A percentile compares a stretch with the other conserved stretches of the same genome.
phyloP scores from a whole-genome alignment of 2,888 invertebrate genomes.

The Thymelicus acteon region DNA sequence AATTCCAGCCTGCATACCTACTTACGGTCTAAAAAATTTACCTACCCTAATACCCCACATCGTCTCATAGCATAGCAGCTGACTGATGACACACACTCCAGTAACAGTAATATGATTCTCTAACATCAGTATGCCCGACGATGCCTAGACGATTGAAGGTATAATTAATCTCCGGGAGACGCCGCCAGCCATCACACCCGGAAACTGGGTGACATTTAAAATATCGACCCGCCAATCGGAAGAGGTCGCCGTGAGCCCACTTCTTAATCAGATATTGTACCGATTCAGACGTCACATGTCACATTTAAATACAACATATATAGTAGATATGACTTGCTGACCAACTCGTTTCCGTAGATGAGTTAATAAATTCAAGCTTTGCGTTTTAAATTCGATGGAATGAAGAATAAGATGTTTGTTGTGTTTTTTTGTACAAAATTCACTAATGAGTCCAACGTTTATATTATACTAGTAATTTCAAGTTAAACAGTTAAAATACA shows the following conservation, averaged over 20 bases:
- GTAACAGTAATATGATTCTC: conserved; percentile 47
- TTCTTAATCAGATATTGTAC: conserved; percentile 22
- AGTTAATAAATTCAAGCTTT: no score
- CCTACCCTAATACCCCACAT: neutral
- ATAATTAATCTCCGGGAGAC: conserved; percentile 57
- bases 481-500: no score
- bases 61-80: neutral
- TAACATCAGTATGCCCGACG: conserved; percentile 48
- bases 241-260: conserved; percentile 38
- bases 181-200: conserved; percentile 53
- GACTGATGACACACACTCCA: neutral
- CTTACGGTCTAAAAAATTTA: no score
- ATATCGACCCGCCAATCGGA: conserved; percentile 62
- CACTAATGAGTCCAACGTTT: no score
- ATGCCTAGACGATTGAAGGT: conserved; percentile 51
- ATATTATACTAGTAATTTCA: no score
- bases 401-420: no score
- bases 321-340: no score
- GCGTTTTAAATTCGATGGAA: no score
- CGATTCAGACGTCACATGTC: neutral
- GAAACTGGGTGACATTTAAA: conserved; percentile 72
- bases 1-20: no score
- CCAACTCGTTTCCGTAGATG: no score
- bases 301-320: conserved; percentile 1
- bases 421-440: no score